phyloP scores from a whole-genome alignment of 2,113 vertebrate genomes.

The Seriola dumerili region DNA sequence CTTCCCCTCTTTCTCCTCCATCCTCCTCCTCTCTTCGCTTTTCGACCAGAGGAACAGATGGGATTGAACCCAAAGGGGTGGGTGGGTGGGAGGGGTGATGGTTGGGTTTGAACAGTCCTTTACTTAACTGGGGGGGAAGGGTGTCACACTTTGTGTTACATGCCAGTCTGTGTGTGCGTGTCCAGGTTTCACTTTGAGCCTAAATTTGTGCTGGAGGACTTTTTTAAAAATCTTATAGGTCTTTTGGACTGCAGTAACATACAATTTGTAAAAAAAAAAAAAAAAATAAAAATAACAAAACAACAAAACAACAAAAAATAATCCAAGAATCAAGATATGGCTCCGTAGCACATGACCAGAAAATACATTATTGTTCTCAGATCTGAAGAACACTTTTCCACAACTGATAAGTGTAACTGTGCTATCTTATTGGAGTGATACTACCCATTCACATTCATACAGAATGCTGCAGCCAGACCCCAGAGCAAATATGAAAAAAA shows the following conservation, averaged over 20 bases:
- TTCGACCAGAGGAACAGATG: constrained; percentile 71
- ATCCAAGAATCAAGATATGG: too few species aligned
- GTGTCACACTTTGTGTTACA: constrained; percentile 60
- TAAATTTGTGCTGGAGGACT: background rate
- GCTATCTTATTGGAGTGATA: too few species aligned
- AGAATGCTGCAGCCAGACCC: background rate
- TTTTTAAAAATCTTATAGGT: background rate
- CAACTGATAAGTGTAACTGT: background rate
- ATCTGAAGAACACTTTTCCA: background rate
- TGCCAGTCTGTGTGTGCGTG: constrained; percentile 35
- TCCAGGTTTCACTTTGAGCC: constrained; percentile 39
- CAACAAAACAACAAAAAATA: too few species aligned
- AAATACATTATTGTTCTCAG: background rate
- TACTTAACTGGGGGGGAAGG: constrained; percentile 43
- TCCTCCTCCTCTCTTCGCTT: background rate
- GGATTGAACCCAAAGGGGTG: constrained; percentile 50
- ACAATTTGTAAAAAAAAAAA: too few species aligned
- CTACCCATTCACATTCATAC: background rate
- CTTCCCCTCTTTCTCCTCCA: background rate
- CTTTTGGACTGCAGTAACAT: background rate
- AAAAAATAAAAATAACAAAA: too few species aligned
- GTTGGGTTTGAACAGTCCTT: constrained; percentile 51
- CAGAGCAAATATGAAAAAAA: background rate
- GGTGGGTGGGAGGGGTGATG: constrained; percentile 25
- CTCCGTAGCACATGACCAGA: background rate